Base-by-base conservation (phyloP, 2,888 invertebrate genomes). In the Drosophila silvestris region DNA sequence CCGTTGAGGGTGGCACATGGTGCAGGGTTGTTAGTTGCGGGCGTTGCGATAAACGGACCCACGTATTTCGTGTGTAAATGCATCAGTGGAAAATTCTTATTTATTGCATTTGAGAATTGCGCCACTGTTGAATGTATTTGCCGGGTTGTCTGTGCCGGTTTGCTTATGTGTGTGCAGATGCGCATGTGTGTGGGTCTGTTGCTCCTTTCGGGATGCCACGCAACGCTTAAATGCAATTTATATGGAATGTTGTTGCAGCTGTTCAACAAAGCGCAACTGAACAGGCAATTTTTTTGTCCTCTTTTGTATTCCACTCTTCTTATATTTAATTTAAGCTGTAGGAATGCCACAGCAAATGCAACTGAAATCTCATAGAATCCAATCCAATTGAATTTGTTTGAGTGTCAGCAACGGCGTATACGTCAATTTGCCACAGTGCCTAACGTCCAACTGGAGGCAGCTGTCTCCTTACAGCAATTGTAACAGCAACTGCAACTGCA, bases 101-200 rank as follows among this genome's bases (percentile, higher is more conserved):
- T 84, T 80, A 88, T 86, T 83, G 84, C 91, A 74, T 78, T 81
- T 69, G 75, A 64, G 82, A 77, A 85, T 70, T 74, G 76, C 66
- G 63, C 39, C 62, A 56, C 56, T 66, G 37, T 51, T 53, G 58
- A 16, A 16, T 54, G 22, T 35, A n/a, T 33, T 35, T 10, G 35
- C 5, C 19, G 10, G 14, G 5, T 3, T 19, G 19, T 30, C 28
- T 28, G 19, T 28, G 19, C 28, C 19, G 19, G 6, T 28, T 47
- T 22, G 7, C 5, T n/a, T 10, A 0, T 33, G 4, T 33, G 26
- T 33, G 19, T 10, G 12, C 5, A 5, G 12, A 33, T 12, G 14
- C 14, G 14, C 10, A 14, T 56, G n/a, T 28, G 51, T 30, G 28
- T 19, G 50, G 19, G 26, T 22, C 14, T 35, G 28, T 16, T 14